Conservation (phyloP, 2,113 vertebrate genomes). For the Pomatorhinus ruficollis region DNA sequence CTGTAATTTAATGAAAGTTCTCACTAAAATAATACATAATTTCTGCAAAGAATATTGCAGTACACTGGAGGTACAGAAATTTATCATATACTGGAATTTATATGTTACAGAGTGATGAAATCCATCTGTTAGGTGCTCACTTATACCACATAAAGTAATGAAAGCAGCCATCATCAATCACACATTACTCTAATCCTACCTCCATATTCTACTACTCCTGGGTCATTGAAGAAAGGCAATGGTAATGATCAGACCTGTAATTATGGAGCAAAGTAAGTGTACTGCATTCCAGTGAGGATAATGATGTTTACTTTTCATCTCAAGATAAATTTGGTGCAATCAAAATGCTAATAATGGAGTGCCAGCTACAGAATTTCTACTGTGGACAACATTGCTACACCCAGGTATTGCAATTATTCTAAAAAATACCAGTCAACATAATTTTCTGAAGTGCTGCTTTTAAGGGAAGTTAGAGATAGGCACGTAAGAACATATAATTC, state of each 20-base stretch:
- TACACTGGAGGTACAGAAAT: slow-evolving; percentile 54
- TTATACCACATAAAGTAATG: slow-evolving; percentile 27
- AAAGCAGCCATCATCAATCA: slow-evolving; percentile 62
- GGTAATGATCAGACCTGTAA: slow-evolving; percentile 62
- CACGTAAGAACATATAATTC: neutral
- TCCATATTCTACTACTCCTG: slow-evolving; percentile 53
- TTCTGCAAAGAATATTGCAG: slow-evolving; percentile 47
- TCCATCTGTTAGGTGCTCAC: slow-evolving; percentile 68
- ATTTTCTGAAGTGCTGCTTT: slow-evolving; percentile 25
- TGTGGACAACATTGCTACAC: neutral
- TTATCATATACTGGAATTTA: slow-evolving; percentile 58
- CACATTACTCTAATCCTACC: slow-evolving; percentile 50
- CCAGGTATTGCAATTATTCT: slow-evolving; percentile 14
- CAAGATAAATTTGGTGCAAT: slow-evolving; percentile 60
- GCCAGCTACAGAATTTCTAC: slow-evolving; percentile 22
- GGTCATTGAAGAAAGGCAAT: slow-evolving; percentile 49
- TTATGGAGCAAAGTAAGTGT: slow-evolving; percentile 54
- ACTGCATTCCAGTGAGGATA: slow-evolving; percentile 31
- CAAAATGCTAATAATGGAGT: slow-evolving; percentile 65
- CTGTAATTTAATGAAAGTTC: slow-evolving; percentile 63
- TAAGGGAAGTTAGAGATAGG: neutral
- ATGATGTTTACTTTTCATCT: slow-evolving; percentile 65
- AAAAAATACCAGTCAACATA: neutral
- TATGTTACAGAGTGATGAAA: slow-evolving; percentile 69
- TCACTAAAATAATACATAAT: slow-evolving; percentile 48